These are phyloP conservation scores for Misgurnus anguillicaudatus DNA, from an alignment of 2,113 vertebrate species.

Conservation along the genomic window DNA sequence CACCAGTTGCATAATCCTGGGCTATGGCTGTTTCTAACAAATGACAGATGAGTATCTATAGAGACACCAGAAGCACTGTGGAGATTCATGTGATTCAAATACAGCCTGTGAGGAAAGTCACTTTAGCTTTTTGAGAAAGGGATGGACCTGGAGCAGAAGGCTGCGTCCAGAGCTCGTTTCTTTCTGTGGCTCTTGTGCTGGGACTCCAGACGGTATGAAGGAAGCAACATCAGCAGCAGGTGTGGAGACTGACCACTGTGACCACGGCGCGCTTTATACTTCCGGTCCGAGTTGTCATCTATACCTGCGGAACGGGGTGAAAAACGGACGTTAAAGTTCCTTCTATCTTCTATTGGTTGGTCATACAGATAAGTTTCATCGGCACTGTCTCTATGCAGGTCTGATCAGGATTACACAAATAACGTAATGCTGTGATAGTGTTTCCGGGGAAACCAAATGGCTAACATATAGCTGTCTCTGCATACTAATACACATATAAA, in stretches of 20 bases:
- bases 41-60: conserved; percentile 23
- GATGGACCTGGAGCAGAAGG: conserved; percentile 75
- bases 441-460: too few species aligned
- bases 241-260: conserved; percentile 71
- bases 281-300: conserved; percentile 73
- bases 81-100: neutral
- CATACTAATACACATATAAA: too few species aligned
- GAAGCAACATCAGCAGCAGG: conserved; percentile 78
- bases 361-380: too few species aligned
- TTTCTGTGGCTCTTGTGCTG: conserved; percentile 68
- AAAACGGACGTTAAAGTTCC: neutral
- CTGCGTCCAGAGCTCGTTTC: conserved; percentile 74
- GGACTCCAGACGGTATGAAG: conserved; percentile 74
- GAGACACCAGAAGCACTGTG: neutral
- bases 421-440: too few species aligned
- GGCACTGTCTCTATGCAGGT: too few species aligned
- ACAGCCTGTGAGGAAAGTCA: neutral
- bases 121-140: neutral
- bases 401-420: too few species aligned
- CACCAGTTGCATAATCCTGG: conserved; percentile 2
- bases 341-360: too few species aligned
- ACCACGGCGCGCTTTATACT: conserved; percentile 60
- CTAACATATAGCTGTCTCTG: too few species aligned
- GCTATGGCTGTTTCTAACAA: conserved; percentile 8
- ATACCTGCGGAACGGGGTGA: conserved; percentile 65